Evolutionary conservation across 2,888 invertebrate species (phyloP).

Genomic region (Synergus gifuensis): DNA sequence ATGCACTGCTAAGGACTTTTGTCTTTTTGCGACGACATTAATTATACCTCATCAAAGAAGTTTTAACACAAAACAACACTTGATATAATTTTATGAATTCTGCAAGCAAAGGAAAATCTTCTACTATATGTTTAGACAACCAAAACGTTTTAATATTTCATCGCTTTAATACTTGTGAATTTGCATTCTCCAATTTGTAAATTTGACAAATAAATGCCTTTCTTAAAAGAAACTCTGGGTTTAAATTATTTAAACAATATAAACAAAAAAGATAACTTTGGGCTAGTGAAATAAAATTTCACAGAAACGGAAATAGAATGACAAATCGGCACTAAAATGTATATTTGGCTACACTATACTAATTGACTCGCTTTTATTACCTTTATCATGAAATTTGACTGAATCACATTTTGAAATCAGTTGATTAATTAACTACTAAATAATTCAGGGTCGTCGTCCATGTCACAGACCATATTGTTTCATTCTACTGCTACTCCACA

Average conservation of each 20-base stretch:
- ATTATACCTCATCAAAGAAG: conserved; percentile 16
- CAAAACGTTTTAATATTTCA: too few relatives aligned
- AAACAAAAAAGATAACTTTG: neutral
- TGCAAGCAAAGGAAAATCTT: too few relatives aligned
- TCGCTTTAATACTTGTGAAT: too few relatives aligned
- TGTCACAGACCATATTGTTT: conserved; percentile 33
- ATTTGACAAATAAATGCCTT: too few relatives aligned
- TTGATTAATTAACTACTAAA: conserved; percentile 25
- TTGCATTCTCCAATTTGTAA: too few relatives aligned
- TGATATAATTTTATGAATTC: too few relatives aligned
- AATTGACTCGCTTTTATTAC: neutral
- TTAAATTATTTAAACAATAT: too few relatives aligned
- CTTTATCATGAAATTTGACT: neutral
- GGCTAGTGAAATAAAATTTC: too few relatives aligned
- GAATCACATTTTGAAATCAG: neutral
- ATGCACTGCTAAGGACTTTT: neutral
- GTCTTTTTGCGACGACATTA: neutral
- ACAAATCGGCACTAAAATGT: neutral
- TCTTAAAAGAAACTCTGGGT: too few relatives aligned
- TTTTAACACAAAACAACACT: neutral
- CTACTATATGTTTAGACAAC: too few relatives aligned
- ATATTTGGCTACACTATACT: neutral
- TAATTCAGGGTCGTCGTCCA: conserved; percentile 12
- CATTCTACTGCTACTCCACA: neutral
- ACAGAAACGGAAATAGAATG: neutral